Percentiles rank a stretch among this genome's conserved stretches.
Evolutionary conservation across 2,113 vertebrate species (phyloP).

Genomic region (Larimichthys polyactis): DNA sequence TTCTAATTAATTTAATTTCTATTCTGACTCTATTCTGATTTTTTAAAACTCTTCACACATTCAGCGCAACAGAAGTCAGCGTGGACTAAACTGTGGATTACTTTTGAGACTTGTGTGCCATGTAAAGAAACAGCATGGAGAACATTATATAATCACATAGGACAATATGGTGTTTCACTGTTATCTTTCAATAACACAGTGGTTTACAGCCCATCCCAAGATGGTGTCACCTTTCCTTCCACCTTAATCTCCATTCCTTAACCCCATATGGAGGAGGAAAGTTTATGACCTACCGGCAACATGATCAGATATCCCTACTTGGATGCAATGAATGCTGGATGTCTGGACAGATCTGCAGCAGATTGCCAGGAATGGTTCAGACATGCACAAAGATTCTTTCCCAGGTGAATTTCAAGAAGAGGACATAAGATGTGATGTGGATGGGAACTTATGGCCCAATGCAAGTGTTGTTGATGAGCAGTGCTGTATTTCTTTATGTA

Average conservation of each 20-base stretch:
- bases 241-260: neutral
- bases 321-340: neutral
- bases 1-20: neutral
- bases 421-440: neutral
- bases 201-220: neutral
- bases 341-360: neutral
- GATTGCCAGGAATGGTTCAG: neutral
- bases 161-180: neutral
- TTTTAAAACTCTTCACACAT: too few species aligned
- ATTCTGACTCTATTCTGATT: neutral
- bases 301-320: neutral
- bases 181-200: neutral
- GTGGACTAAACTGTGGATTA: too few species aligned
- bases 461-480: too few species aligned
- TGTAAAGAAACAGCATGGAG: too few species aligned
- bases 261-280: neutral
- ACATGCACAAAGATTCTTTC: neutral
- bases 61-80: too few species aligned
- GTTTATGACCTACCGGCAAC: neutral
- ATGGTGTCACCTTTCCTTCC: neutral
- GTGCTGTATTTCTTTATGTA: too few species aligned
- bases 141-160: too few species aligned
- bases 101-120: too few species aligned
- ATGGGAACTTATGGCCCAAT: neutral
- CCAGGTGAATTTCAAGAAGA: neutral